phyloP scores from a whole-genome alignment of 2,113 vertebrate genomes.

The human region DNA sequence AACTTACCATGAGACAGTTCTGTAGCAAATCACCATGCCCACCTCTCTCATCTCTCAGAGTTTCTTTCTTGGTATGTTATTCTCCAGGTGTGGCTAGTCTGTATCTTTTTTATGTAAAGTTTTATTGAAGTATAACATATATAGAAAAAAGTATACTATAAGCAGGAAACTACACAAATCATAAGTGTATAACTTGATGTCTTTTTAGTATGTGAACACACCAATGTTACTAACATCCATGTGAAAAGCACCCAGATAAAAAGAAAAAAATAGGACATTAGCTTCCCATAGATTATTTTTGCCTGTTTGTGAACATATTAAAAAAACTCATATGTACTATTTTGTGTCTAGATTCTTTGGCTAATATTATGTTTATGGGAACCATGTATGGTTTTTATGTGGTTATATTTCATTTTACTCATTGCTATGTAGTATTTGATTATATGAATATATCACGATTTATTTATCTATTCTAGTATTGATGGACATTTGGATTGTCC shows the following conservation, averaged over 20 bases:
- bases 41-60: not conserved
- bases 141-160: not conserved
- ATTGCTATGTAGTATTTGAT: not conserved
- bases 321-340: not conserved
- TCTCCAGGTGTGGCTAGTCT: not conserved
- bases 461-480: not conserved
- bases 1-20: not conserved
- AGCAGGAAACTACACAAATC: not conserved
- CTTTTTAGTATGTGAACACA: not conserved
- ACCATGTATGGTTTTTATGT: not conserved
- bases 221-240: not conserved
- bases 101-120: not conserved
- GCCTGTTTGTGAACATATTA: not conserved
- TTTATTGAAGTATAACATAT: not conserved
- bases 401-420: not conserved
- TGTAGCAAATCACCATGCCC: not conserved
- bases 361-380: not conserved
- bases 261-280: conserved; percentile 36
- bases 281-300: not conserved
- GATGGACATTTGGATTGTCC: not conserved
- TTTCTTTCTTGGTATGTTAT: not conserved
- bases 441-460: not conserved
- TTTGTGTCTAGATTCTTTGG: not conserved
- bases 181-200: not conserved
- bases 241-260: not conserved